Base-by-base conservation (phyloP, 2,113 vertebrate genomes). In the Ondatra zibethicus region DNA sequence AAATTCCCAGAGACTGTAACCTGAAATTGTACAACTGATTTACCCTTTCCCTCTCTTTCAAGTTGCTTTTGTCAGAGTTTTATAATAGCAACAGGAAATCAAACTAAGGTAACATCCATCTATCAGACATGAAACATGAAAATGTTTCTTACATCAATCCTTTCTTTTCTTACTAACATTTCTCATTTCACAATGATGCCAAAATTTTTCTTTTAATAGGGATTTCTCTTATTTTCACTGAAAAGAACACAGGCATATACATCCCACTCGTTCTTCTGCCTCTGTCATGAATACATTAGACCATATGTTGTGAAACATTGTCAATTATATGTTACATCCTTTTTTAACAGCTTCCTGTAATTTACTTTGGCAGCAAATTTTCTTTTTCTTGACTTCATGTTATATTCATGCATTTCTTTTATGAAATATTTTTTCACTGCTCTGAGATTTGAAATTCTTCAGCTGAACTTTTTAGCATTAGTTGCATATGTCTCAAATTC, bases 381-480 rank as follows among this genome's bases (percentile, higher is more conserved):
- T 68, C 19, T 88, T 36, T 55, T 65, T 55, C 17, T 61, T 23
- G 72, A 78, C 85, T 84, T 88, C 21, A 82, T 65, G 70, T 87
- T 70, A 75, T 16, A 10, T 42, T 73, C 16, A 55, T 39, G 87
- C 88, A 65, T 58, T 36, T 85, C 81, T 84, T 65, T 23, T 5
- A 58, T 86, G 33, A 81, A 81, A 47, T 66, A 5, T 47, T 73
- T 8, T 14, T 11, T 92, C n/a, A 75, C 31, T 85, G 0, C 23
- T 80, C 55, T 73, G 61, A 80, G 84, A 82, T 58, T 78, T 95
- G 63, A 94, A 86, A 78, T 77, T 2, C 14, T 73, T 95, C 33
- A 45, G 16, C 11, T 55, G 29, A 77, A 33, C 47, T 73, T 9
- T 88, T 96, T 25, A 88, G 21, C 6, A 94, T 70, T 68, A 88